Evolutionary conservation across 2,797 vertebrate species (phyloP), one percentile per base, ranked within the genome.

Genomic region (Oryzias dopingdopingensis): DNA sequence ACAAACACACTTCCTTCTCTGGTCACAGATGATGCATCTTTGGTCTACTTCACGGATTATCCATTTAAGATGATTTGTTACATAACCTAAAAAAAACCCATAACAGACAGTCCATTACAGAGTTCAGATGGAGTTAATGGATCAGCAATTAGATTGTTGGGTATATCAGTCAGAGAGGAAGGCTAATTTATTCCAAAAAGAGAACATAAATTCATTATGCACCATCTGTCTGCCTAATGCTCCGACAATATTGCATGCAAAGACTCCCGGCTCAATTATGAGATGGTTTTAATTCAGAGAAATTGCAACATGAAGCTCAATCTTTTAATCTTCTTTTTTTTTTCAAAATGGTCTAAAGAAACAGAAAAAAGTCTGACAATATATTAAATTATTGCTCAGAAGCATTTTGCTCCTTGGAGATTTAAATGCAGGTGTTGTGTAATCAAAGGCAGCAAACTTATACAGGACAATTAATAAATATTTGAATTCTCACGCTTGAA

Each of bases 121-220:
- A 18, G 56, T 59, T 69, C 24, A 58, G 59, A 62, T 56, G 49
- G 64, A 72, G 64, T 59, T 68, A 82, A 82, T 72, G 58, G 60
- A 42, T 58, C 49, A 59, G 45, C 18, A 61, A 70, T 57, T 13
- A 14, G 46, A 26, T 18, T 6, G 12, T 59, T 74, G 74, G 14
- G 29, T 45, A 5, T 43, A 55, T 42, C 42, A 1, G 7, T 12
- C 12, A 57, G 20, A 26, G 32, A 43, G n/a, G 50, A 24, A 37
- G 40, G 20, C 8, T 5, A 52, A 63, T 62, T 49, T 17, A n/a
- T 53, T 76, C 46, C 32, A 45, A 49, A 14, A 44, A 43, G 20
- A 54, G 17, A 58, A 43, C 4, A 6, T 13, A 49, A 26, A 46
- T 41, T 4, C 24, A 49, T 43, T 45, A 23, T 13, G 4, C 8